Conservation (phyloP, 2,113 vertebrate species). For the Falcunculus frontatus region DNA sequence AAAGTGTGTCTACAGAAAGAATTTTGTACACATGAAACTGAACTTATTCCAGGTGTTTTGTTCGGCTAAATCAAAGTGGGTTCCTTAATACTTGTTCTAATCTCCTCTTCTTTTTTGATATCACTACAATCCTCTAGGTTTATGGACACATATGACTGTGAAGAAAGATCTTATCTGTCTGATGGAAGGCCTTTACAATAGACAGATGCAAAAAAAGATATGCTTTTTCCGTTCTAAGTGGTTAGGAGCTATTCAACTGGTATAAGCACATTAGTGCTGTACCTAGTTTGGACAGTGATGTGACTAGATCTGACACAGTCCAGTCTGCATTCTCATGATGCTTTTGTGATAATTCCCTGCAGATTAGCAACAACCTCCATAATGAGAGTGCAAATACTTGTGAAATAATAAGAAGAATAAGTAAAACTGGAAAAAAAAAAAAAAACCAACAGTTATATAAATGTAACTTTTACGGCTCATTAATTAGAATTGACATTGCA, state of each 20-base stretch:
- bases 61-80: not conserved
- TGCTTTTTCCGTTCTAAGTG: not conserved
- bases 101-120: not conserved
- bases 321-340: not conserved
- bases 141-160: not conserved
- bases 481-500: slow-evolving; percentile 57
- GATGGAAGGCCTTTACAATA: not conserved
- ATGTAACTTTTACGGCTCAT: slow-evolving; percentile 18
- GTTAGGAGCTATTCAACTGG: not conserved
- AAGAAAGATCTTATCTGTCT: not conserved
- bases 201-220: not conserved
- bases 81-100: not conserved
- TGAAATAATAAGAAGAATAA: slow-evolving; percentile 43
- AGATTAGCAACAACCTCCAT: not conserved
- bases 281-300: not conserved
- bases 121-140: not conserved
- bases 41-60: not conserved
- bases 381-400: not conserved
- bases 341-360: not conserved
- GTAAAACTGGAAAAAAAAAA: not conserved
- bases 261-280: not conserved
- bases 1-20: not conserved
- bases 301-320: not conserved
- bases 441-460: slow-evolving; percentile 19
- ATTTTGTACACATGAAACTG: not conserved